A percentile compares a stretch with the other conserved stretches of the same genome.
These are phyloP conservation scores for Crocallis elinguaria DNA, from an alignment of 2,888 invertebrate species.

Conservation along the genomic window DNA sequence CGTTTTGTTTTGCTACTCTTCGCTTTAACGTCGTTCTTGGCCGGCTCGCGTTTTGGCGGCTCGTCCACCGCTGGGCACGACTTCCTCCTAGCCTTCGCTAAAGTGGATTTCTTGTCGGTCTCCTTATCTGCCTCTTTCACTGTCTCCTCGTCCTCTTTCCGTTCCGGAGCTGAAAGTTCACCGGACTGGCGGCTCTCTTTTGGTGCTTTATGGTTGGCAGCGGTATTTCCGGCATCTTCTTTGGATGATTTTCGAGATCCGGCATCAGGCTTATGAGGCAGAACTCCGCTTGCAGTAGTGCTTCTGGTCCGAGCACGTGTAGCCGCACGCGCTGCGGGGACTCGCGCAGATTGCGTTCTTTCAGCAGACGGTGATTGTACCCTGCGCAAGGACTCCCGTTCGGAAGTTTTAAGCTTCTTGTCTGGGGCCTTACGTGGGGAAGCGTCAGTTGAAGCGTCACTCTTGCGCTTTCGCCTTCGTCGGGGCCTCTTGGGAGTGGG, in stretches of 20 bases:
- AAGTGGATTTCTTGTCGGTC: slow-evolving; percentile 45
- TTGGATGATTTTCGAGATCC: slow-evolving; percentile 79
- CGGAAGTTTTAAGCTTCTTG: slow-evolving; percentile 94
- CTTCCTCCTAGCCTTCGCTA: slow-evolving; percentile 48
- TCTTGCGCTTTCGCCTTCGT: slow-evolving; percentile 71
- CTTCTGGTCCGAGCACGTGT: slow-evolving; percentile 88
- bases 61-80: slow-evolving; percentile 32
- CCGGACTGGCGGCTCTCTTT: slow-evolving; percentile 86
- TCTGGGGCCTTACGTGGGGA: slow-evolving; percentile 88
- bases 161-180: slow-evolving; percentile 86
- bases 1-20: slow-evolving; percentile 44
- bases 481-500: slow-evolving; percentile 75
- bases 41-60: slow-evolving; percentile 50
- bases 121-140: no score
- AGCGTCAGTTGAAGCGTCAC: slow-evolving; percentile 61
- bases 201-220: slow-evolving; percentile 76
- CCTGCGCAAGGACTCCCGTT: slow-evolving; percentile 90
- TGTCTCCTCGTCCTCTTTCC: slow-evolving; percentile 86
- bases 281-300: slow-evolving; percentile 88
- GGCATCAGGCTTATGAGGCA: slow-evolving; percentile 86
- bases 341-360: slow-evolving; percentile 89
- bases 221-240: slow-evolving; percentile 62
- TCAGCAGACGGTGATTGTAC: slow-evolving; percentile 89
- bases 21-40: slow-evolving; percentile 55
- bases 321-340: slow-evolving; percentile 74